Conservation (phyloP, 2,888 invertebrate genomes). For the Hirudinaria manillensis region DNA sequence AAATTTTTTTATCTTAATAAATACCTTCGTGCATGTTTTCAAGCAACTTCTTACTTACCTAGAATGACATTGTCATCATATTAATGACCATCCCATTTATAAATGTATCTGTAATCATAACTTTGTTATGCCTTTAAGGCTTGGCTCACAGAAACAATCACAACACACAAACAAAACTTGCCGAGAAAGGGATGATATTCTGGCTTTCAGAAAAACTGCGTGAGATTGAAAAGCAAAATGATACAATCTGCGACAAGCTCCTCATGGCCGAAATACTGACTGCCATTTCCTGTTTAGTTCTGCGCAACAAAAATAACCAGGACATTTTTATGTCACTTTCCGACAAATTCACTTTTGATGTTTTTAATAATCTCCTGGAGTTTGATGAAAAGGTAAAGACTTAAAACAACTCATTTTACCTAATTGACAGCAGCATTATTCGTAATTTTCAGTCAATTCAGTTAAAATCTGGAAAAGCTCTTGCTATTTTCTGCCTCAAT, state of each 20-base stretch:
- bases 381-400: background rate
- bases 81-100: no score
- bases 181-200: slow-evolving; percentile 1
- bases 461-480: background rate
- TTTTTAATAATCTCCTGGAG: background rate
- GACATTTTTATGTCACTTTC: background rate
- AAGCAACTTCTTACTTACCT: no score
- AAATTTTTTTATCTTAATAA: no score
- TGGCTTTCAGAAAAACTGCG: background rate
- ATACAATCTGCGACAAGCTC: background rate
- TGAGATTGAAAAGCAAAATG: background rate
- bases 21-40: no score
- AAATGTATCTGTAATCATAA: no score
- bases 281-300: background rate
- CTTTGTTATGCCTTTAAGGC: background rate
- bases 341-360: slow-evolving; percentile 8
- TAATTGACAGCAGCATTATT: no score
- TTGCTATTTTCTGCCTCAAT: background rate
- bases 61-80: no score
- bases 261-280: background rate
- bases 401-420: no score
- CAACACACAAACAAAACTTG: background rate
- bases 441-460: background rate
- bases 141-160: background rate
- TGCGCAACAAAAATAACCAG: slow-evolving; percentile 13